Conservation (phyloP, 2,113 vertebrate genomes). For the Macrotis lagotis region DNA sequence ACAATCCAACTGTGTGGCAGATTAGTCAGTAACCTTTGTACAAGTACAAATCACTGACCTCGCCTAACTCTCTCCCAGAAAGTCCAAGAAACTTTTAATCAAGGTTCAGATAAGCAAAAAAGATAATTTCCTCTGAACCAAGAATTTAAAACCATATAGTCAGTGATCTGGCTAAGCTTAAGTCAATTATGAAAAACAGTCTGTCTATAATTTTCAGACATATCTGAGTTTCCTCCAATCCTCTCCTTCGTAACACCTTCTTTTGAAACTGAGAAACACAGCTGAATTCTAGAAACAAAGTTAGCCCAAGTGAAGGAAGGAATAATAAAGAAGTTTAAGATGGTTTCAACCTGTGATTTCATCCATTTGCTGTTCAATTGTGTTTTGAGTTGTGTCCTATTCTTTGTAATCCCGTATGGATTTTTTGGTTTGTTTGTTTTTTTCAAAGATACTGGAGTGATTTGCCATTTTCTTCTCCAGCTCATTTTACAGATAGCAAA, state of each 20-base stretch:
- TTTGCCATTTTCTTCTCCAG: background rate
- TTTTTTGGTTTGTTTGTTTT: too few species aligned
- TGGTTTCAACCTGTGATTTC: background rate
- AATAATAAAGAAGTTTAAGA: background rate
- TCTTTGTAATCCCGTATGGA: background rate
- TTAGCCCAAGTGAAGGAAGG: background rate
- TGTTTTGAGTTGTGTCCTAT: background rate
- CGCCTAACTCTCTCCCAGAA: conserved; percentile 61
- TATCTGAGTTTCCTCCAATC: background rate
- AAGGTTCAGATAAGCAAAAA: conserved; percentile 62
- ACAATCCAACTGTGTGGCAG: conserved; percentile 55
- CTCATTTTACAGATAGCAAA: background rate
- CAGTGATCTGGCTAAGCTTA: background rate
- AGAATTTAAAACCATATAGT: conserved; percentile 29
- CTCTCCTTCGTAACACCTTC: conserved; percentile 19
- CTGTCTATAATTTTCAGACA: background rate
- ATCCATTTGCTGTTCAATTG: background rate
- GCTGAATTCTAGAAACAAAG: conserved; percentile 31
- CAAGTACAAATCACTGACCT: conserved; percentile 71
- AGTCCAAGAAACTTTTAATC: conserved; percentile 58
- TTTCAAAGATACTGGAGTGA: background rate
- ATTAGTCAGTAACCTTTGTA: conserved; percentile 80
- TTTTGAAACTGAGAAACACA: background rate
- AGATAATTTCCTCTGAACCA: conserved; percentile 17
- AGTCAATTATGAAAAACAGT: conserved; percentile 23